Base-by-base conservation (phyloP, 92 coral and sea anemone species). In the Parazoanthus darwini region DNA sequence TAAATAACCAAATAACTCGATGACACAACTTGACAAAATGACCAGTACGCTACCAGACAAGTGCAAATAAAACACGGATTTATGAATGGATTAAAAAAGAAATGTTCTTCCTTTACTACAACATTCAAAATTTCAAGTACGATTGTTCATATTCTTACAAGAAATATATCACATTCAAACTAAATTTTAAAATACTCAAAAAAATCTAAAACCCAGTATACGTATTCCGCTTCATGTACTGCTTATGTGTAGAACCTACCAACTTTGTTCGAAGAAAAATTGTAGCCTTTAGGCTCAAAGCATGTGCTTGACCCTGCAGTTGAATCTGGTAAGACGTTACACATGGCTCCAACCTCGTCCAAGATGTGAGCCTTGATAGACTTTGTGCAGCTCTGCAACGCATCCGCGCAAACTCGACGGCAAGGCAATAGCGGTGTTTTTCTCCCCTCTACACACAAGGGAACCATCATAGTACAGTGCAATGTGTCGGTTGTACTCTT, bases 311-410 rank as follows among this genome's bases (percentile, higher is more conserved):
- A 71, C 20, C 43, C 79, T 70, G 79, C 79, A 7, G 54, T 70
- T 46, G 87, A 84, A 14, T 84, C 87, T 5, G 87, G 87, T 70
- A 84, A 71, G 56, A 84, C 42, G 44, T 33, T 84, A 56, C 87
- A 84, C 87, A 70, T 84, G 22, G 87, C 87, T 84, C 87, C 87
- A 5, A 84, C 48, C 56, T 84, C 87, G 16, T 84, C 56, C 79
- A 84, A 50, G 66, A 84, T 44, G 44, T 72, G 78, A 16, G 87
- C 29, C 16, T 84, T 9, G 3, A 84, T 71, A 16, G 79, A 78
- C 23, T 71, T 71, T 2, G 43, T 71, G 58, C 87, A 84, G 8
- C 87, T 66, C 25, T 71, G 78, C 22, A 71, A 25, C 15, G 87
- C 87, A 14, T 72, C 37, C 39, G 77, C 78, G 14, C 87, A 84